Evolutionary conservation across 92 coral and sea anemone species (phyloP).

Genomic region (Nematostella vectensis): DNA sequence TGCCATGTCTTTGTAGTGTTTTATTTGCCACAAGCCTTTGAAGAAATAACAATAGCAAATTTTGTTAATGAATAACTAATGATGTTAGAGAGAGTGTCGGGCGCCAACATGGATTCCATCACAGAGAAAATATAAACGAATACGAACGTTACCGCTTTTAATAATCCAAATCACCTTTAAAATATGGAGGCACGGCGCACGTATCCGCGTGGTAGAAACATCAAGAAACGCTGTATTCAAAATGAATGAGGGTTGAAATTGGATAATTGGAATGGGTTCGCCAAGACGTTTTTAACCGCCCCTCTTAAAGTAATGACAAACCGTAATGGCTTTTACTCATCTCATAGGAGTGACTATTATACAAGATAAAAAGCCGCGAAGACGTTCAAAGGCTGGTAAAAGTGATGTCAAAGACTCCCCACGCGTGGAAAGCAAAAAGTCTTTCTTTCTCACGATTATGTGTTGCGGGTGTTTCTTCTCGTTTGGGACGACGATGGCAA

Average conservation of each 20-base stretch:
- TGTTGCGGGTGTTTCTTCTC: slow-evolving; percentile 86
- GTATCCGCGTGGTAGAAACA: too few relatives aligned
- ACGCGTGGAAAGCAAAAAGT: slow-evolving; percentile 16
- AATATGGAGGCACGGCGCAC: too few relatives aligned
- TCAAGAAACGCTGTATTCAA: too few relatives aligned
- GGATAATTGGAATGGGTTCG: too few relatives aligned
- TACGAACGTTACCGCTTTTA: too few relatives aligned
- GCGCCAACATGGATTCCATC: slow-evolving; percentile 36
- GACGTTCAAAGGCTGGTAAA: background rate
- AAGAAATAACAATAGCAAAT: slow-evolving; percentile 40
- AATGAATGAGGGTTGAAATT: too few relatives aligned
- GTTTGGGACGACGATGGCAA: slow-evolving; percentile 90
- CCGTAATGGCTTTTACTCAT: slow-evolving; percentile 66
- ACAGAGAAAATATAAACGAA: too few relatives aligned
- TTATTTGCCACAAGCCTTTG: slow-evolving; percentile 18
- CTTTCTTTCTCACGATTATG: slow-evolving; percentile 45
- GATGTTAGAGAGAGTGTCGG: slow-evolving; percentile 14
- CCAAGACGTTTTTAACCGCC: too few relatives aligned
- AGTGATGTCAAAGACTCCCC: slow-evolving; percentile 9
- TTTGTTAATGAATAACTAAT: slow-evolving; percentile 27
- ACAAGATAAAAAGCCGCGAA: slow-evolving; percentile 40
- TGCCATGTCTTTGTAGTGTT: background rate
- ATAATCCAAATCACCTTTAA: too few relatives aligned
- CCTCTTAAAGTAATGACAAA: too few relatives aligned
- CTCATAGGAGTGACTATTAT: slow-evolving; percentile 65